These are phyloP conservation scores for Drosophila atroscutellata DNA, from an alignment of 2,888 invertebrate species.

Conservation along the genomic window DNA sequence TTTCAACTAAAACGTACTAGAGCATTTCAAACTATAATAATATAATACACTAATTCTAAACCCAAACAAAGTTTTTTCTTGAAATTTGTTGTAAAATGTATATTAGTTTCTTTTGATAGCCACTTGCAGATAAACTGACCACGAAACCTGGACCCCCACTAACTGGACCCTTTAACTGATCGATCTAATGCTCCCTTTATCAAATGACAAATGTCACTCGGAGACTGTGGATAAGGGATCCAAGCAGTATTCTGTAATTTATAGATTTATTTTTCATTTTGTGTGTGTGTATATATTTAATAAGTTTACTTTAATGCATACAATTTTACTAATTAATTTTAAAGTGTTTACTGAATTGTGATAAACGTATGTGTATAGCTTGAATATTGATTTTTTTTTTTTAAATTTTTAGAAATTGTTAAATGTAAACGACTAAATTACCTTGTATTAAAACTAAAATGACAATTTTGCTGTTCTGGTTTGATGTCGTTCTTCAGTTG, in stretches of 20 bases:
- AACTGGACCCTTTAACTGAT: not conserved
- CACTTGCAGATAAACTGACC: constrained; percentile 26
- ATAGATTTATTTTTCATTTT: constrained; percentile 18
- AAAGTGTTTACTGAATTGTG: constrained; percentile 60
- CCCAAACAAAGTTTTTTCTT: constrained; percentile 17
- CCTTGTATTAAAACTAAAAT: constrained; percentile 58
- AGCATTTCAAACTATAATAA: constrained; percentile 61
- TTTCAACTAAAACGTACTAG: constrained; percentile 64
- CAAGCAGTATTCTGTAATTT: constrained; percentile 17
- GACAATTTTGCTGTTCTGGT: constrained; percentile 65
- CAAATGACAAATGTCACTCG: constrained; percentile 11
- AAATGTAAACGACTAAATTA: constrained; percentile 51
- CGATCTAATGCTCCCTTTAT: constrained; percentile 5
- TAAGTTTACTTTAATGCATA: constrained; percentile 57
- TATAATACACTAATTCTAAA: constrained; percentile 39
- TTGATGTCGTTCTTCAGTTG: constrained; percentile 21
- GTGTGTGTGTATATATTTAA: constrained; percentile 36
- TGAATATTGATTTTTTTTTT: constrained; percentile 38
- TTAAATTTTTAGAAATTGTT: constrained; percentile 28
- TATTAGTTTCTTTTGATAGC: constrained; percentile 15
- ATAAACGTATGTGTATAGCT: constrained; percentile 48
- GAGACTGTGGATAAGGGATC: constrained; percentile 11
- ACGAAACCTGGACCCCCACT: constrained; percentile 13
- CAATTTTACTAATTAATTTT: constrained; percentile 75
- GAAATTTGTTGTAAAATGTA: constrained; percentile 29